Base-by-base conservation (phyloP, 2,888 invertebrate genomes). In the Malthinus flaveolus region DNA sequence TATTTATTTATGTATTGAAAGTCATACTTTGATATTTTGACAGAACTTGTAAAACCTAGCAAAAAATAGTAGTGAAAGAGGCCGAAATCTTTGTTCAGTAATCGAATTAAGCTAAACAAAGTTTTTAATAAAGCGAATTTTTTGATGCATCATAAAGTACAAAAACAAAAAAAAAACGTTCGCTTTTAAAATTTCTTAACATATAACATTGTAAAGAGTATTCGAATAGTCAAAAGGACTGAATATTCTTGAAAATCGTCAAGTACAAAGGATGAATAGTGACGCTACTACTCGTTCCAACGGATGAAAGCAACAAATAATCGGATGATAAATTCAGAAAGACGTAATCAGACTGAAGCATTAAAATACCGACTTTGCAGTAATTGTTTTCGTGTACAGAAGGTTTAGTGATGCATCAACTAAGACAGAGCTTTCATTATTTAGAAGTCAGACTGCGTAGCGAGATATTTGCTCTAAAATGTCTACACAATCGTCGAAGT, bases 331-430 rank as follows among this genome's bases (percentile, higher is more conserved):
- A 55, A 54, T 54, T 47, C 39, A 45, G 47, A 52, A 32, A n/a
- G 45, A 35, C 53, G 49, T 44, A 49, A 54, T 58, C 45, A 37
- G 15, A 36, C 49, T 50, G 39, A 31, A 33, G 31, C 44, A 59
- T 59, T 59, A 59, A 59, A 59, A 59, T 46, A 55, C 55, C 59
- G 59, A 55, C 56, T 59, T 49, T 13, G 47, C 34, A 42, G 55
- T 59, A 59, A 59, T 59, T 59, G 59, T 59, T 59, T 59, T 51
- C 47, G 48, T 46, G 49, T 32, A 59, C 55, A 59, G 56, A 59
- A 55, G 52, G 39, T 32, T 55, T 48, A 37, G 32, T 48, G 36
- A 53, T 49, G 47, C 50, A 47, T 42, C 54, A 55, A 42, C 35
- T 42, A 55, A 49, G 54, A 50, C 37, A 35, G 49, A 53, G 45